Percentiles rank a stretch among this genome's conserved stretches.
Conservation (phyloP, 64 coral and sea anemone genomes). For the Stylophora pistillata region DNA sequence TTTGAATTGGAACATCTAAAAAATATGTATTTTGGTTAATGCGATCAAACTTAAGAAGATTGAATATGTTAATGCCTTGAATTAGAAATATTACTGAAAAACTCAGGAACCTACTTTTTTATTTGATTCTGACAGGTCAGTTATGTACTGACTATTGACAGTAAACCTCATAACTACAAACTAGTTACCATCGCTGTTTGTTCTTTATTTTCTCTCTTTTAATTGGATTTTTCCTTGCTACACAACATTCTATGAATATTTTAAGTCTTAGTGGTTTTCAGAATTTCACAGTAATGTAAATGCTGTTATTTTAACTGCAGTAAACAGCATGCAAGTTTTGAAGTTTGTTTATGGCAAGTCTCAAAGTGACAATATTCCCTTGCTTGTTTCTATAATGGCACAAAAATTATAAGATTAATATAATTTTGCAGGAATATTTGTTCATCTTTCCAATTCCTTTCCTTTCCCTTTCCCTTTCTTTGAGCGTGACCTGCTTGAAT, state of each 20-base stretch:
- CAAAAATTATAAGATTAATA: too few relatives aligned
- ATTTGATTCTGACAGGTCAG: background rate
- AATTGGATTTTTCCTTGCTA: conserved; percentile 21
- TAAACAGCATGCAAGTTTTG: conserved; percentile 24
- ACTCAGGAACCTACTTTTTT: background rate
- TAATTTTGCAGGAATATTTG: too few relatives aligned
- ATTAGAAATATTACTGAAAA: background rate
- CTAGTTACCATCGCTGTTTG: background rate
- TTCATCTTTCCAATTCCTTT: too few relatives aligned
- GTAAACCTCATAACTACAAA: background rate
- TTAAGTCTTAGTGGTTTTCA: background rate
- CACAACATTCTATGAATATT: conserved; percentile 8
- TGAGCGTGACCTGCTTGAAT: too few relatives aligned
- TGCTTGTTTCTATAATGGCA: conserved; percentile 16
- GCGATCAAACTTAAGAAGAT: background rate
- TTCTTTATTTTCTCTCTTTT: background rate
- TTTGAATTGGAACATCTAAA: background rate
- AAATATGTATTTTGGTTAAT: too few relatives aligned
- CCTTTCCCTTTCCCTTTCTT: too few relatives aligned
- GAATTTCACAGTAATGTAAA: conserved; percentile 24
- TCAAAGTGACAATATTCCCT: background rate
- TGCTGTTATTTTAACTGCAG: conserved; percentile 11
- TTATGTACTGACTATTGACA: background rate
- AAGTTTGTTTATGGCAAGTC: conserved; percentile 1
- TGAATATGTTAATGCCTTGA: background rate